Evolutionary conservation across 1,140 invertebrate species (phyloP).

Genomic region (Saccostrea echinata): DNA sequence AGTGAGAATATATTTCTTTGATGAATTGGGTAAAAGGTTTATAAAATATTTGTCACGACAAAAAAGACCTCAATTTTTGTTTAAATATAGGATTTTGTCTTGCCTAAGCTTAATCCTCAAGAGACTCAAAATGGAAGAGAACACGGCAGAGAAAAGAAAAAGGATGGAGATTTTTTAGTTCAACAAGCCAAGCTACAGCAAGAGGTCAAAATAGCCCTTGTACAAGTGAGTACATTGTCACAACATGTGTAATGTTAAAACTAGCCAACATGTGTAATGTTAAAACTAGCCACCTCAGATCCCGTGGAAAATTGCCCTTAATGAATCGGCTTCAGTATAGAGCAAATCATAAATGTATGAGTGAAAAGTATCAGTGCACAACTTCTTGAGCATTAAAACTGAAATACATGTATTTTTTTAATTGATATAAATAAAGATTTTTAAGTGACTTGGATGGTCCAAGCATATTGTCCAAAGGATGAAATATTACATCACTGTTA

Average conservation of each 20-base stretch:
- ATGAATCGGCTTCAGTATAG: too few relatives aligned
- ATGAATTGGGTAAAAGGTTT: neutral
- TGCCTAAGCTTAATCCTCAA: neutral
- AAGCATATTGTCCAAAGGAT: too few relatives aligned
- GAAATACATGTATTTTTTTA: too few relatives aligned
- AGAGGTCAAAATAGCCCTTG: constrained; percentile 92
- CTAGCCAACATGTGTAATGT: neutral
- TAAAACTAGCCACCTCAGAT: too few relatives aligned
- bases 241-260: neutral
- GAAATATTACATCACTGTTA: too few relatives aligned
- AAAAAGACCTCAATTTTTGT: neutral
- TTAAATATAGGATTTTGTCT: neutral
- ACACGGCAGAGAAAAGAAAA: constrained; percentile 8
- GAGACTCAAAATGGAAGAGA: constrained; percentile 7
- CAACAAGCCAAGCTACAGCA: constrained; percentile 88
- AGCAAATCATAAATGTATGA: too few relatives aligned
- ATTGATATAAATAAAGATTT: too few relatives aligned
- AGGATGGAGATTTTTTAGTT: constrained; percentile 68
- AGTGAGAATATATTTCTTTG: neutral
- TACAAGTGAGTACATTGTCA: constrained; percentile 83
- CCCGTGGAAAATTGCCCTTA: too few relatives aligned
- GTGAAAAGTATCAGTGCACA: too few relatives aligned
- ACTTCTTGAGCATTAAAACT: too few relatives aligned
- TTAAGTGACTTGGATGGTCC: too few relatives aligned
- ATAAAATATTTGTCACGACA: neutral